A percentile compares a stretch with the other conserved stretches of the same genome.
phyloP scores from a whole-genome alignment of 2,113 vertebrate genomes.

The Protobothrops flavoviridis region DNA sequence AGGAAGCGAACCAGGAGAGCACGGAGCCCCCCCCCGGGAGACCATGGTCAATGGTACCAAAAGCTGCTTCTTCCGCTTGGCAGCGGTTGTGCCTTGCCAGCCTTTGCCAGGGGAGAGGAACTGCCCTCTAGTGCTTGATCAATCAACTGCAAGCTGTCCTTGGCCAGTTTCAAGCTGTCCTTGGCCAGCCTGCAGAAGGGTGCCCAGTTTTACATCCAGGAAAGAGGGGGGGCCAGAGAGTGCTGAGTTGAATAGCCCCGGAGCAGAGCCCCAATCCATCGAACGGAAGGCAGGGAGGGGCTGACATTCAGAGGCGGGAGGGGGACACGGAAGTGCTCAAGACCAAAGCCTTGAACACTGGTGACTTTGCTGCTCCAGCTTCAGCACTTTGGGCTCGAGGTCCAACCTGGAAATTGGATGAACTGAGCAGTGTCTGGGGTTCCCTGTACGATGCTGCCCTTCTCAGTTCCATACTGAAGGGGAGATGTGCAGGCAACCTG shows the following conservation, averaged over 20 bases:
- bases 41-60: too few relatives aligned
- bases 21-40: too few relatives aligned
- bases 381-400: background rate
- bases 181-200: background rate
- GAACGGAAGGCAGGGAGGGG: background rate
- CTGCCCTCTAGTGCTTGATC: conserved; percentile 49
- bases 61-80: background rate
- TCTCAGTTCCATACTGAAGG: background rate
- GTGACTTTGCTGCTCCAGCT: background rate
- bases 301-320: background rate
- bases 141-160: background rate
- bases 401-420: background rate
- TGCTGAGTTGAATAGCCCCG: background rate
- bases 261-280: background rate
- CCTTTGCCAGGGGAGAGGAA: background rate
- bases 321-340: background rate
- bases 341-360: background rate
- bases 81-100: background rate
- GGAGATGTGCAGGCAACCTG: background rate
- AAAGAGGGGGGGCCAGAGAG: background rate
- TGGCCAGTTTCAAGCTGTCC: background rate
- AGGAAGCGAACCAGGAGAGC: too few relatives aligned
- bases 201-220: background rate
- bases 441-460: background rate
- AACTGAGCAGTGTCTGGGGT: background rate